Percentiles rank a stretch among this genome's conserved stretches.
Evolutionary conservation across 2,797 vertebrate species (phyloP).

Genomic region (Tarsius wallacei): DNA sequence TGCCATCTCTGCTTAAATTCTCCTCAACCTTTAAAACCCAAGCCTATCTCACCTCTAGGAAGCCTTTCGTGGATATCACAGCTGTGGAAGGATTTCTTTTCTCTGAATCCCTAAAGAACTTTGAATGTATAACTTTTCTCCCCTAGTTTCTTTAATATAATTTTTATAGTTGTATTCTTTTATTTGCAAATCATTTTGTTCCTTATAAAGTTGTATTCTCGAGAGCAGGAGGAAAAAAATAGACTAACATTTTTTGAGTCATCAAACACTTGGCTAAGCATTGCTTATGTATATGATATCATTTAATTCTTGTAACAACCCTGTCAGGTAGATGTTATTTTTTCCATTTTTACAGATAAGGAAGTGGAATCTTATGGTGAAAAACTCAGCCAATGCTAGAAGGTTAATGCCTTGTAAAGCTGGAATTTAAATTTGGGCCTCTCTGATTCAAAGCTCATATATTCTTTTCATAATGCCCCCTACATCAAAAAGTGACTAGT

Average conservation of each 20-base stretch:
- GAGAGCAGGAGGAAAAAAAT: conserved; percentile 39
- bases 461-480: conserved; percentile 36
- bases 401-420: conserved; percentile 35
- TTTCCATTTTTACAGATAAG: conserved; percentile 26
- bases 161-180: conserved; percentile 52
- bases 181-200: conserved; percentile 61
- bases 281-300: conserved; percentile 32
- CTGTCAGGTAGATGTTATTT: conserved; percentile 27
- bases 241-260: conserved; percentile 53
- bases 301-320: conserved; percentile 55
- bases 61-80: neutral
- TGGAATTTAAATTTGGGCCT: conserved; percentile 48
- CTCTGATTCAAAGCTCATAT: conserved; percentile 25
- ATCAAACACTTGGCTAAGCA: conserved; percentile 34
- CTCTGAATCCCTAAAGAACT: conserved; percentile 40
- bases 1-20: conserved; percentile 42
- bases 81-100: neutral
- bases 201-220: neutral
- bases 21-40: conserved; percentile 52
- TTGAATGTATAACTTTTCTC: conserved; percentile 16
- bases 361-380: conserved; percentile 34
- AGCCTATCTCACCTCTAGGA: conserved; percentile 29
- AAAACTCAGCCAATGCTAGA: conserved; percentile 35
- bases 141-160: conserved; percentile 45
- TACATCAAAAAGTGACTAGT: neutral